Percentiles rank a stretch among this genome's conserved stretches.
Conservation (phyloP, 2,113 vertebrate species). For the Egretta garzetta region DNA sequence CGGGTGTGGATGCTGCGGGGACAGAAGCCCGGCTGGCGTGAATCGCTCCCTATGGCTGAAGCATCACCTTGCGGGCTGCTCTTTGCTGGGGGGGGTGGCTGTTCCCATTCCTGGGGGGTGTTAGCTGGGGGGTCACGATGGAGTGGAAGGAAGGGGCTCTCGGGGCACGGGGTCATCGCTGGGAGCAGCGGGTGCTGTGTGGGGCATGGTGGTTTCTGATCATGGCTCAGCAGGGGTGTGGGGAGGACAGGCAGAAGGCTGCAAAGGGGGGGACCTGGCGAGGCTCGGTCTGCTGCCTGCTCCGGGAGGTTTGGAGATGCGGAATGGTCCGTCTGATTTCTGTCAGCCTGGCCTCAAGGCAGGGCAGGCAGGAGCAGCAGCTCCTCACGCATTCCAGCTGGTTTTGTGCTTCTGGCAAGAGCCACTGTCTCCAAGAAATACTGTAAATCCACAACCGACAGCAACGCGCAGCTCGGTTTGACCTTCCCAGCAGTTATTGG, state of each 20-base stretch:
- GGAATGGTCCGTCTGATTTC: accelerated
- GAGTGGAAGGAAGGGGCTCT: neutral
- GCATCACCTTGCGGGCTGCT: too few relatives aligned
- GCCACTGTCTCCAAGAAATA: accelerated
- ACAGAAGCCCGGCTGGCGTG: accelerated
- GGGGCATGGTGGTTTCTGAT: neutral
- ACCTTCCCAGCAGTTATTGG: neutral
- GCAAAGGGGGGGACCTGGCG: neutral
- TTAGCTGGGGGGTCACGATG: neutral
- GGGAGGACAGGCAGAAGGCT: too few relatives aligned
- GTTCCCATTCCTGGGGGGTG: neutral
- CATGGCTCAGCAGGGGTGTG: neutral
- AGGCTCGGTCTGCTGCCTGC: neutral
- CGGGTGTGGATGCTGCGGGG: neutral
- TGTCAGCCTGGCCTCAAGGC: neutral
- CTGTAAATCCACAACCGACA: neutral
- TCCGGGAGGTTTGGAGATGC: accelerated
- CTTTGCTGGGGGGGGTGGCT: neutral
- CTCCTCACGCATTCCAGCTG: neutral
- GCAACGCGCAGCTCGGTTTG: neutral
- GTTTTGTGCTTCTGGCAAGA: accelerated
- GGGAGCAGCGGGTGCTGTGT: neutral
- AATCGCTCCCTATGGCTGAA: neutral
- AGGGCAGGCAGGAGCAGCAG: neutral
- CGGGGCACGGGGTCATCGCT: neutral